Evolutionary conservation across 2,888 invertebrate genomes (phyloP).

Genomic region (Ellobium chinense): DNA sequence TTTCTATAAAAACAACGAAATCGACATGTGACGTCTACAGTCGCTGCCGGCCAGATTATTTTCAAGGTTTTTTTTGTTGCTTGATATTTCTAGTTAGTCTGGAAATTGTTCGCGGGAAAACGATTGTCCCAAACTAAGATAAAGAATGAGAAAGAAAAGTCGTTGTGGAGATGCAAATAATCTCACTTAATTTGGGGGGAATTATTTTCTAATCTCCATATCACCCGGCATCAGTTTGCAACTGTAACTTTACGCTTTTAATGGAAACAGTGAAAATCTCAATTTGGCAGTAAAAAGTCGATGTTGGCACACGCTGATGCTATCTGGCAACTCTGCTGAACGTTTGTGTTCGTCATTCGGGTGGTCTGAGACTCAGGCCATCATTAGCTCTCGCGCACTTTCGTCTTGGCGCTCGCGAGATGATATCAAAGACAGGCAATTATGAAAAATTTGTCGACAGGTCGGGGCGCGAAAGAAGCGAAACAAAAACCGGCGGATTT

Average conservation of each 20-base stretch:
- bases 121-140: too few species aligned
- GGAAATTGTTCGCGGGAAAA: too few species aligned
- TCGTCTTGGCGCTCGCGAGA: not conserved
- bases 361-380: slow-evolving; percentile 9
- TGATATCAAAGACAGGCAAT: slow-evolving; percentile 31
- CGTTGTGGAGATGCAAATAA: too few species aligned
- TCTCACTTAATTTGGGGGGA: too few species aligned
- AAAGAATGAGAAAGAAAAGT: too few species aligned
- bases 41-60: not conserved
- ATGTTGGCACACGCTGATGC: slow-evolving; percentile 22
- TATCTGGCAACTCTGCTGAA: slow-evolving; percentile 16
- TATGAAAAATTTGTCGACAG: slow-evolving; percentile 19
- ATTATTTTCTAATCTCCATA: too few species aligned
- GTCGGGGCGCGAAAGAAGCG: not conserved
- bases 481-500: slow-evolving; percentile 11
- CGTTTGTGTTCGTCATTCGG: not conserved
- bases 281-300: slow-evolving; percentile 10
- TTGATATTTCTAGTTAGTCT: too few species aligned
- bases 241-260: slow-evolving; percentile 18
- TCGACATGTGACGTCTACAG: not conserved
- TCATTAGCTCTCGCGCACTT: slow-evolving; percentile 3
- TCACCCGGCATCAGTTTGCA: too few species aligned
- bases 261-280: slow-evolving; percentile 11
- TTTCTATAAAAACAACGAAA: not conserved
- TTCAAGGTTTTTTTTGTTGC: too few species aligned